Base-by-base conservation (phyloP, 2,797 vertebrate genomes). In the Apogon talboti region DNA sequence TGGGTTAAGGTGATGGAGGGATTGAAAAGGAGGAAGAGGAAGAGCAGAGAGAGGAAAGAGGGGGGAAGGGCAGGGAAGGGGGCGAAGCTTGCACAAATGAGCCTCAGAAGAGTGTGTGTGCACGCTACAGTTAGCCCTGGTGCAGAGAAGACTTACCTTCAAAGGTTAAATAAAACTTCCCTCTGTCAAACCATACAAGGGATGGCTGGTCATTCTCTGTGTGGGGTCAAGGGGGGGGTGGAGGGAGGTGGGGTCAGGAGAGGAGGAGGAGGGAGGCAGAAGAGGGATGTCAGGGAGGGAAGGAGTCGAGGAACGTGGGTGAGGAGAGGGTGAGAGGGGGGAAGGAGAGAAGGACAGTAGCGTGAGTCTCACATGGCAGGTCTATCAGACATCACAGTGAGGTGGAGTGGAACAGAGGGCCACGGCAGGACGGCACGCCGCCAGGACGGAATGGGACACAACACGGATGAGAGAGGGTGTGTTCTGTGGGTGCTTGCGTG, bases 131-230 rank as follows among this genome's bases (percentile, higher is more conserved):
- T 81, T 55, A 35, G 71, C 85, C 89, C 89, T 93, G 75, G 66
- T 86, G 75, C 70, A 75, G 72, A 87, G 81, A 89, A 86, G 93
- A 98, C 97, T 98, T 98, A 99, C 97, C 98, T 98, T 98, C 97
- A 92, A 99, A 99, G 91, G 98, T 98, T 96, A 99, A 99, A 98
- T 98, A 98, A 98, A 99, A 99, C 96, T 98, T 98, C 95, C 97
- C 98, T 97, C 97, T 96, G 97, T 98, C 97, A 99, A 98, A 98
- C 97, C 97, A 98, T 92, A 99, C 97, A 95, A 98, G 96, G 95
- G 97, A 98, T 94, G 97, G 98, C 96, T 98, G 98, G 95, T 98
- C 97, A 96, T 97, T 98, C 95, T 99, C 98, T 99, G 98, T 96
- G 94, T 95, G 80, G 95, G 95, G 94, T 92, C 75, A 88, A 93